A percentile compares a stretch with the other conserved stretches of the same genome.
These are phyloP conservation scores for Papilio glaucus DNA, from an alignment of 1,140 invertebrate genomes.

Conservation along the genomic window DNA sequence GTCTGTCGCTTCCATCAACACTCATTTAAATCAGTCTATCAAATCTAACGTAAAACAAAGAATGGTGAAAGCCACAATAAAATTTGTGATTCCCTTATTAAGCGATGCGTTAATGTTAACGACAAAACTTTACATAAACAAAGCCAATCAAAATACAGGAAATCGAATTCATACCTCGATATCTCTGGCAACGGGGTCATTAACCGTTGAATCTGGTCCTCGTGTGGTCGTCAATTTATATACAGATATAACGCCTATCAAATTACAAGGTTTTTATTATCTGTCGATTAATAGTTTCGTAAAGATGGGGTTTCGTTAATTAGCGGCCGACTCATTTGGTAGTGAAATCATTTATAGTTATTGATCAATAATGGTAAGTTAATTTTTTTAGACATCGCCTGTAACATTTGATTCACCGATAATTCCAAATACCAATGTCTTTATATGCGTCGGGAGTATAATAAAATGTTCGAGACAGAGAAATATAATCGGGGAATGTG, in stretches of 20 bases:
- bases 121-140: too few species aligned
- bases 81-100: too few species aligned
- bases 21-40: too few species aligned
- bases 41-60: too few species aligned
- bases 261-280: constrained; percentile 29
- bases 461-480: constrained; percentile 15
- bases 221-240: not conserved
- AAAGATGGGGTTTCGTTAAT: constrained; percentile 29
- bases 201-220: not conserved
- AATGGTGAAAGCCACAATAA: too few species aligned
- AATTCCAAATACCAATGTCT: constrained; percentile 6
- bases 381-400: constrained; percentile 13
- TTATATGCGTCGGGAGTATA: not conserved
- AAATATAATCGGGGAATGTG: constrained; percentile 2
- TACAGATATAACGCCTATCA: constrained; percentile 15
- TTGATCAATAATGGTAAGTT: constrained; percentile 17
- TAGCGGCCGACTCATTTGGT: constrained; percentile 11
- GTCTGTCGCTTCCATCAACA: too few species aligned
- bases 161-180: not conserved
- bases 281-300: constrained; percentile 32
- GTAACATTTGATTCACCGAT: not conserved
- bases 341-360: constrained; percentile 22
- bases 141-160: not conserved
- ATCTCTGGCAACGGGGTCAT: not conserved
- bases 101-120: too few species aligned